Evolutionary conservation across 2,113 vertebrate genomes (phyloP), one percentile per base, ranked within the genome.

Genomic region (Paratilapia polleni): DNA sequence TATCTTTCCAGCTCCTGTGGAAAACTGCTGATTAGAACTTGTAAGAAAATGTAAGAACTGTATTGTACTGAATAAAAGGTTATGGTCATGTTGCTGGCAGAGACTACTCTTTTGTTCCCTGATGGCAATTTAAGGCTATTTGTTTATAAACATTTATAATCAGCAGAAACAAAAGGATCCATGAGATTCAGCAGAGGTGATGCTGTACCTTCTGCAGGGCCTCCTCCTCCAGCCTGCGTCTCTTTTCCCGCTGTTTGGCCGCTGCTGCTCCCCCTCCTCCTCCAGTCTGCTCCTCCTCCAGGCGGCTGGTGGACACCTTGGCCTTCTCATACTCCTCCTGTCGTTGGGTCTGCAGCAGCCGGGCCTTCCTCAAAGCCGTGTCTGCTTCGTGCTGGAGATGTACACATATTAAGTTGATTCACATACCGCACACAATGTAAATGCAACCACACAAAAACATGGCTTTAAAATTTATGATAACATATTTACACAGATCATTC

Each of bases 321-420:
- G 98, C 98, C 78, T 97, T 98, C 85, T 99, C 98, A n/a, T 99
- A 97, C 60, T 99, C 98, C 84, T 99, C 98, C 80, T 97, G 97
- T 89, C 97, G 96, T 91, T 99, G 98, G 1, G 93, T 93, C 87
- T 97, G 97, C 52, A 98, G 94, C 86, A 97, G 82, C 85, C 96
- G 97, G 0, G 97, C 97, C 95, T 99, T 99, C 93, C 93, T 97
- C 75, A 98, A 94, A 80, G 97, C 96, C 1, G 95, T 93, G 90
- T 99, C 97, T 54, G 98, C 96, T 82, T 99, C 98, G n/a, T 98
- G 96, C 98, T 99, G 91, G 7, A 91, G 3, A 91, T 24, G 15
- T 4, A 63, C 15, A 77, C 12, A 47, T 1, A 60, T 49, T 2
- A 15, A 24, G 20, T 19, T 79, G 6, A 78, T 17, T 81, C 10